A percentile compares a stretch with the other conserved stretches of the same genome.
Conservation (phyloP, 1,140 invertebrate species). For the Homarus americanus region DNA sequence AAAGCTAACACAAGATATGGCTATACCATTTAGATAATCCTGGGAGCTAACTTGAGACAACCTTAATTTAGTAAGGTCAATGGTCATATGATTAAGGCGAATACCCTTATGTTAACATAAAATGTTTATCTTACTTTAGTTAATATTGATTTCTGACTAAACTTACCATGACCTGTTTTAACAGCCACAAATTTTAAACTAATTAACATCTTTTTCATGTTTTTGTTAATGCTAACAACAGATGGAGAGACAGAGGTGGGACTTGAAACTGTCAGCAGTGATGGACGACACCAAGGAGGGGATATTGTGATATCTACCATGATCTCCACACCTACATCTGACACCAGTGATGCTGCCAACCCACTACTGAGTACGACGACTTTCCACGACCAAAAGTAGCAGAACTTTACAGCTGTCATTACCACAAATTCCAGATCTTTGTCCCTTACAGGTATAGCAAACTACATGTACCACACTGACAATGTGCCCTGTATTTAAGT, state of each 20-base stretch:
- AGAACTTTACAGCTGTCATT: constrained; percentile 18
- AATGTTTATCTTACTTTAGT: no score
- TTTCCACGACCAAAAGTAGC: constrained; percentile 63
- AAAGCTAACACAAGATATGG: no score
- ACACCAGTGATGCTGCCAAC: constrained; percentile 66
- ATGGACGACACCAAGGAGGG: constrained; percentile 24
- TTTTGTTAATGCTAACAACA: neutral
- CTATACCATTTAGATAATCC: no score
- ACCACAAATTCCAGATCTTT: neutral
- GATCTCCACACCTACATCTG: constrained; percentile 64
- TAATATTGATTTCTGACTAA: no score
- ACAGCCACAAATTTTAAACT: no score
- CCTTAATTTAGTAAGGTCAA: no score
- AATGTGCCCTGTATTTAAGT: constrained; percentile 23
- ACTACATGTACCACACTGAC: neutral
- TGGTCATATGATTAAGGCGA: no score
- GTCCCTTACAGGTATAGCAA: constrained; percentile 16
- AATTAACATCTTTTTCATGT: no score
- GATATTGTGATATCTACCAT: constrained; percentile 42
- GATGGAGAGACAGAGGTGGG: constrained; percentile 57
- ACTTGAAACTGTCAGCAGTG: constrained; percentile 33
- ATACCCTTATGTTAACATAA: no score
- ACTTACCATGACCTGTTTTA: no score
- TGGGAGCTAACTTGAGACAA: no score
- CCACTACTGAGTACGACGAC: constrained; percentile 55